A percentile compares a stretch with the other conserved stretches of the same genome.
These are phyloP conservation scores for Artemia sinica DNA, from an alignment of 2,888 invertebrate genomes.

Conservation along the genomic window DNA sequence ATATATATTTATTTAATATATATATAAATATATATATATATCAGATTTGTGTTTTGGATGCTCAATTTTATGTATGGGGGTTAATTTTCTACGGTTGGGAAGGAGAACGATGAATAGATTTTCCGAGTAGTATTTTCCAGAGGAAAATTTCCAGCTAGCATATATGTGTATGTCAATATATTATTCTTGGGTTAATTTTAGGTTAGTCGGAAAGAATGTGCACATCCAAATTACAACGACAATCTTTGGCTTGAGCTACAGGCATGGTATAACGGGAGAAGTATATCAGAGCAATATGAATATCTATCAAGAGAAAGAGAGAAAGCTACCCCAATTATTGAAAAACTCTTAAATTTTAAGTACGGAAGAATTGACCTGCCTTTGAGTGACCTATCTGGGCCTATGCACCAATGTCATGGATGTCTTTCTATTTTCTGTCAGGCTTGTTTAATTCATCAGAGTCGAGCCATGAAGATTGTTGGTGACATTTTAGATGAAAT, in stretches of 20 bases:
- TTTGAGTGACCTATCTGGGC: not conserved
- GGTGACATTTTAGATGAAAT: conserved; percentile 50
- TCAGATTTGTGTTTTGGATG: no score
- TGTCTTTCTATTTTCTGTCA: conserved; percentile 56
- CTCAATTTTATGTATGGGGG: no score
- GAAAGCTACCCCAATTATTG: conserved; percentile 48
- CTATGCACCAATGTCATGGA: conserved; percentile 36
- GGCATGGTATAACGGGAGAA: conserved; percentile 59
- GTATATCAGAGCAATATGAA: conserved; percentile 56
- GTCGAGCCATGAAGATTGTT: conserved; percentile 54
- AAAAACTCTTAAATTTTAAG: conserved; percentile 58
- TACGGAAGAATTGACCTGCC: conserved; percentile 30
- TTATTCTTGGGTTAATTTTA: conserved; percentile 36
- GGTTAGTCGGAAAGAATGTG: not conserved
- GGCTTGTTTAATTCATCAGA: conserved; percentile 50
- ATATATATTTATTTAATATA: no score
- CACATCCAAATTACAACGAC: not conserved
- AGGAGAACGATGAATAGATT: no score
- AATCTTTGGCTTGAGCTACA: conserved; percentile 67
- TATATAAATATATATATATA: no score
- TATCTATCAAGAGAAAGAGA: conserved; percentile 54
- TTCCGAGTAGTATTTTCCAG: no score
- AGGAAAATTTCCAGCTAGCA: no score
- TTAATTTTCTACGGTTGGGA: no score
- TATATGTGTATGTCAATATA: no score